Conservation (phyloP, 2,888 invertebrate genomes). For the Endomychus coccineus region DNA sequence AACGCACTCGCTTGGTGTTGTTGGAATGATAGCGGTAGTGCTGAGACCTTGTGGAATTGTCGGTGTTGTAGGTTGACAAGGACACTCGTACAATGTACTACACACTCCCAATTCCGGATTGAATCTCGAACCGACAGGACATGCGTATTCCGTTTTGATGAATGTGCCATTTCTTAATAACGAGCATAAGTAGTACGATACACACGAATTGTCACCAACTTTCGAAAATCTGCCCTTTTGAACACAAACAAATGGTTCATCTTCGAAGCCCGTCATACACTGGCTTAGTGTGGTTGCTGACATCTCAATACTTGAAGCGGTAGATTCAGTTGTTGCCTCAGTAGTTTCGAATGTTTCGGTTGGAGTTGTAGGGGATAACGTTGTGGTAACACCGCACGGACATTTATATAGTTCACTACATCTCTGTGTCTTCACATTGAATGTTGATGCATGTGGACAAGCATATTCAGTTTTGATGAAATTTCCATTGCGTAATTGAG, state of each 20-base stretch:
- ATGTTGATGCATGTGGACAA: slow-evolving; percentile 18
- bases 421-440: slow-evolving; percentile 17
- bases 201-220: slow-evolving; percentile 20
- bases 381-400: slow-evolving; percentile 8
- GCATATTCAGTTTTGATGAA: slow-evolving; percentile 16
- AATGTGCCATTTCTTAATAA: slow-evolving; percentile 16
- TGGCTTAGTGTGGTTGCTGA: neutral
- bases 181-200: slow-evolving; percentile 22
- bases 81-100: slow-evolving; percentile 29
- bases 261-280: neutral
- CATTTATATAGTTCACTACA: slow-evolving; percentile 19
- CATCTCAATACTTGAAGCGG: no score
- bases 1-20: neutral
- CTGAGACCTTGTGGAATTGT: no score
- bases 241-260: slow-evolving; percentile 17
- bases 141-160: slow-evolving; percentile 24
- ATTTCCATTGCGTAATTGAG: slow-evolving; percentile 14
- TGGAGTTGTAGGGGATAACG: neutral
- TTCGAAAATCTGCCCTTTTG: slow-evolving; percentile 20
- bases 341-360: neutral
- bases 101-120: slow-evolving; percentile 42
- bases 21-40: slow-evolving; percentile 3
- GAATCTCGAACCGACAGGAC: slow-evolving; percentile 39
- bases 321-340: neutral
- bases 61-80: no score